A percentile compares a stretch with the other conserved stretches of the same genome.
Evolutionary conservation across 2,888 invertebrate genomes (phyloP).

Genomic region (Leucania comma): DNA sequence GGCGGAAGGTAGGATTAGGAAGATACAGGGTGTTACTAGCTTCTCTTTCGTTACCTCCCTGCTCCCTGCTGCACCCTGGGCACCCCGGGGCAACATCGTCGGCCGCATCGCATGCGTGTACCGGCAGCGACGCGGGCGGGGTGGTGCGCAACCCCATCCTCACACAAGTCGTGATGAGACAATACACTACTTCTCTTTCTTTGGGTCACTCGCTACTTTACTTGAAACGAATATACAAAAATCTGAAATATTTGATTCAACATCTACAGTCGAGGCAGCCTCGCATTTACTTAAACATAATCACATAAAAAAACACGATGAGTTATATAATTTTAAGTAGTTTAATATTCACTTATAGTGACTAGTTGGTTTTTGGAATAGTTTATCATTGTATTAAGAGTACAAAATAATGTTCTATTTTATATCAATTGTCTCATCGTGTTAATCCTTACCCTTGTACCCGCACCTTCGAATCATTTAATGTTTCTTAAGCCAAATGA

Average conservation of each 20-base stretch:
- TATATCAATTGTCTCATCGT: slow-evolving; percentile 40
- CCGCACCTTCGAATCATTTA: slow-evolving; percentile 2
- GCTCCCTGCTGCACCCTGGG: slow-evolving; percentile 37
- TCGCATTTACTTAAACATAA: slow-evolving; percentile 8
- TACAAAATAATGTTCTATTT: neutral
- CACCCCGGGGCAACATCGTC: slow-evolving; percentile 22
- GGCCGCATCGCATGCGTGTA: slow-evolving; percentile 16
- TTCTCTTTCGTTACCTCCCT: slow-evolving; percentile 70
- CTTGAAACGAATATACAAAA: neutral
- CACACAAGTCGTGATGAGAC: slow-evolving; percentile 45
- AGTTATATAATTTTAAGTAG: slow-evolving; percentile 19
- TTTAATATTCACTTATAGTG: slow-evolving; percentile 4
- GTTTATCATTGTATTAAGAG: slow-evolving; percentile 1
- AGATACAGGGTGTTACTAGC: slow-evolving; percentile 84
- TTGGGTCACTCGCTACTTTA: slow-evolving; percentile 13
- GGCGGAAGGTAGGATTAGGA: slow-evolving; percentile 73
- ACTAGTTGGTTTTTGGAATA: slow-evolving; percentile 24
- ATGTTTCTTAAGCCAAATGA: slow-evolving; percentile 45
- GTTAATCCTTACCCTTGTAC: slow-evolving; percentile 5
- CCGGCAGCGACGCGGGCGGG: slow-evolving; percentile 16
- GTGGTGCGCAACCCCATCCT: slow-evolving; percentile 47
- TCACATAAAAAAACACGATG: slow-evolving; percentile 3
- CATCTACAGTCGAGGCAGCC: slow-evolving; percentile 7
- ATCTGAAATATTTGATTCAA: neutral
- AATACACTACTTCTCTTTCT: slow-evolving; percentile 19